Conservation (phyloP, 2,113 vertebrate genomes). For the Ailurus styani region DNA sequence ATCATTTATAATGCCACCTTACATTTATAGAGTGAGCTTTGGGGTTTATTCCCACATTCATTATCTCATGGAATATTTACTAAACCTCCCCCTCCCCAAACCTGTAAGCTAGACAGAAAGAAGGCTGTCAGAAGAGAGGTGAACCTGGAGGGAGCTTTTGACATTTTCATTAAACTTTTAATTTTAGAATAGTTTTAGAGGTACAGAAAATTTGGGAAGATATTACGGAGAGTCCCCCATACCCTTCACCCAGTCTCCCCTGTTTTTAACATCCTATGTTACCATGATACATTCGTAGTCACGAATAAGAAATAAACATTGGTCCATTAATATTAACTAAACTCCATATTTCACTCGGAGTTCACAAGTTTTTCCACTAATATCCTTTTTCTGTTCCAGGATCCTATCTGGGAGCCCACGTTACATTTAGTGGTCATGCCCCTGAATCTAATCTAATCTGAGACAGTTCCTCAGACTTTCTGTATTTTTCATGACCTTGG, state of each 20-base stretch:
- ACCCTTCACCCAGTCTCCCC: not conserved
- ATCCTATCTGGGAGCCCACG: not conserved
- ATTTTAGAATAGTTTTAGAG: slow-evolving; percentile 1
- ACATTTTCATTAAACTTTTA: not conserved
- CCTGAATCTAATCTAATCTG: not conserved
- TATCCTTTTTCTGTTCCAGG: not conserved
- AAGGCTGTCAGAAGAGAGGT: not conserved
- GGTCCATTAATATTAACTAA: not conserved
- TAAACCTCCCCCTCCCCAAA: not conserved
- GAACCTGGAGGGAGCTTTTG: not conserved
- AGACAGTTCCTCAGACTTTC: not conserved
- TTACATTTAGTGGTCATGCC: not conserved
- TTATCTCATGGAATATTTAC: not conserved
- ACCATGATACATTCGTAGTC: not conserved
- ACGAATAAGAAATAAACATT: not conserved
- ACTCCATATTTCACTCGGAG: not conserved
- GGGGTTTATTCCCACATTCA: not conserved
- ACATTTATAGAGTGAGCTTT: not conserved
- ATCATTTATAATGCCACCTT: not conserved
- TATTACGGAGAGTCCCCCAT: not conserved
- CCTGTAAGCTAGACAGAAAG: not conserved
- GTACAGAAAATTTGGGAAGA: not conserved
- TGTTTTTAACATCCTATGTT: not conserved
- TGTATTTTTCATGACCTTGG: not conserved
- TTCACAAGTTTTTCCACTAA: not conserved